Base-by-base conservation (phyloP, 2,113 vertebrate genomes). In the Apistogramma diplotaenia region DNA sequence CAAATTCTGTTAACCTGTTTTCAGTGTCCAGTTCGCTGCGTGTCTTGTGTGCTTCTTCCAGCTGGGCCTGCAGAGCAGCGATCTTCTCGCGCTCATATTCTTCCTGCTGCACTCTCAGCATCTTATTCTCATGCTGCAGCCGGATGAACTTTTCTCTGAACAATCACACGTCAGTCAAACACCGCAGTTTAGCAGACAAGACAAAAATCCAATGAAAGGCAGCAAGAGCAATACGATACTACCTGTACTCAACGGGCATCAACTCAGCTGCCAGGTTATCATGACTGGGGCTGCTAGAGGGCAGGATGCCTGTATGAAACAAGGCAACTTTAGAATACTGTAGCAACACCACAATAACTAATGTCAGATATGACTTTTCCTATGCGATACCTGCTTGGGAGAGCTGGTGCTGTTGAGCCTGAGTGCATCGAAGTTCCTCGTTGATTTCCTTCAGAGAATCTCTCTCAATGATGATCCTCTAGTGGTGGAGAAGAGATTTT, bases 71-170 rank as follows among this genome's bases (percentile, higher is more conserved):
- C 29, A 99, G 96, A 8, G 96, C 92, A 1, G 82, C 81, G 1
- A 99, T 97, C 58, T 95, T 96, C 51, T 98, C 96, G 1, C 96
- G 97, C 94, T 99, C 97, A 2, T 87, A 96, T 3, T 97, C 97
- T 65, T 99, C 97, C 92, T 97, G 97, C 82, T 99, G 95, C 77
- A 99, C 93, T 2, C 95, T 95, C 37, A 99, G 95, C 97, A 99
- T 99, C 93, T 97, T 99, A 84, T 99, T 99, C 92, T 99, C 98
- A 84, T 99, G 98, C 84, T 99, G 97, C 85, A 99, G 94, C 33
- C 92, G 93, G 87, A 99, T 98, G 90, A 99, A 98, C 95, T 96
- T 97, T 76, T 99, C 97, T 85, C 98, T 99, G 77, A 60, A 53
- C 8, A 37, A 55, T 25, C 0, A 79, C 1, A 62, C 59, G 67